These are phyloP conservation scores for Lichenostomus cassidix DNA, from an alignment of 2,113 vertebrate genomes.

Conservation along the genomic window DNA sequence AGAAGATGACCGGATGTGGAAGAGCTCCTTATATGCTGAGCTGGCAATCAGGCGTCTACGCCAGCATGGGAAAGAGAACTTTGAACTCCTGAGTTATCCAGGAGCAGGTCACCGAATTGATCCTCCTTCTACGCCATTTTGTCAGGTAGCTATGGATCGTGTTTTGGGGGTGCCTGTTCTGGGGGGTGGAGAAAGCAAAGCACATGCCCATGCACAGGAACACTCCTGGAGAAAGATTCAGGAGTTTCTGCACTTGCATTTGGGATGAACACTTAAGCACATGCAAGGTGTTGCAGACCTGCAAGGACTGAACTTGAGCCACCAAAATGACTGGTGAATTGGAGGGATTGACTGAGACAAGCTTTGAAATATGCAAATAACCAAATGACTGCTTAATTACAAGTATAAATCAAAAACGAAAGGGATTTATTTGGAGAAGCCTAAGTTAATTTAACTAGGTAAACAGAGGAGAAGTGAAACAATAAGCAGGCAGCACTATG, in stretches of 20 bases:
- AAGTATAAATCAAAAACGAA: background rate
- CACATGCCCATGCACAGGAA: conserved; percentile 71
- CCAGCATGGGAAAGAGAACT: conserved; percentile 69
- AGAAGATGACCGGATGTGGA: conserved; percentile 72
- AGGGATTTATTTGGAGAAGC: background rate
- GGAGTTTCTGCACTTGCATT: conserved; percentile 70
- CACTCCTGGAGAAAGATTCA: conserved; percentile 75
- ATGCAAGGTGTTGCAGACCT: background rate
- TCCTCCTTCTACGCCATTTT: conserved; percentile 69
- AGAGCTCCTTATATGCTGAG: conserved; percentile 71
- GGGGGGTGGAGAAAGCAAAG: conserved; percentile 63
- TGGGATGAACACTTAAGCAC: conserved; percentile 40
- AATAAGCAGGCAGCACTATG: background rate
- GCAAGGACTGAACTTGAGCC: conserved; percentile 18
- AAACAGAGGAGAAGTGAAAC: background rate
- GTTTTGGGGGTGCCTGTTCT: conserved; percentile 66
- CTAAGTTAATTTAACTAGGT: background rate
- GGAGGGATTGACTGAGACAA: conserved; percentile 34
- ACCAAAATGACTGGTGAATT: conserved; percentile 6
- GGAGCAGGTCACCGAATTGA: conserved; percentile 73
- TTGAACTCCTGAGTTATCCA: conserved; percentile 68
- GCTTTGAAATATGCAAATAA: background rate
- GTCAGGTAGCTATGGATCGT: conserved; percentile 55
- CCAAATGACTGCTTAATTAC: conserved; percentile 13
- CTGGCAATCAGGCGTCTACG: conserved; percentile 55